A percentile compares a stretch with the other conserved stretches of the same genome.
Evolutionary conservation across 2,113 vertebrate genomes (phyloP).

Genomic region (Lasiurus cinereus): DNA sequence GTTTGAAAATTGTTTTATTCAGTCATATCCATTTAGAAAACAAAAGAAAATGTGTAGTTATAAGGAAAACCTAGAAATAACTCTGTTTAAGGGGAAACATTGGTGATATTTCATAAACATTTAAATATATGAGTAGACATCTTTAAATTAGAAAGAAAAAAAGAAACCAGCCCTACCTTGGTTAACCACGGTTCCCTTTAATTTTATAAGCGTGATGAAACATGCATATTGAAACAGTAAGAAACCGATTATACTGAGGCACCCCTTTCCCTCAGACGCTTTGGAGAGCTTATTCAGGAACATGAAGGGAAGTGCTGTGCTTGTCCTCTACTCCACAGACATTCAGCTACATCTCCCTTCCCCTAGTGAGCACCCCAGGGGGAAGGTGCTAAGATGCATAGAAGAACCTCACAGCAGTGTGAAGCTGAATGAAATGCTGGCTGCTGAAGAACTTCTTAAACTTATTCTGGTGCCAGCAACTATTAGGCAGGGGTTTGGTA

Average conservation of each 20-base stretch:
- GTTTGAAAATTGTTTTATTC: conserved; percentile 54
- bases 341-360: background rate
- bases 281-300: background rate
- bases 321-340: background rate
- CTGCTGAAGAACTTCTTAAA: conserved; percentile 2
- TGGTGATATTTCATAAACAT: background rate
- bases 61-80: background rate
- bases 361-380: background rate
- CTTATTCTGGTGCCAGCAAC: conserved; percentile 17
- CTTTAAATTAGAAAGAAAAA: background rate
- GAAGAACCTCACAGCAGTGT: conserved; percentile 21
- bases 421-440: conserved; percentile 3
- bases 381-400: background rate
- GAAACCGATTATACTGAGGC: background rate
- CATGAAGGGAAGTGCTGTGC: background rate
- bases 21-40: conserved; percentile 24
- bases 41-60: background rate
- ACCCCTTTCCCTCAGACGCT: background rate
- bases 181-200: background rate
- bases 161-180: background rate
- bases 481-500: conserved; percentile 15
- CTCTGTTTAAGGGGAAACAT: background rate
- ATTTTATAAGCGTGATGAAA: background rate
- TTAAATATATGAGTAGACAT: background rate
- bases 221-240: background rate